phyloP scores from a whole-genome alignment of 2,888 invertebrate species.

The Pseudococcus viburni region DNA sequence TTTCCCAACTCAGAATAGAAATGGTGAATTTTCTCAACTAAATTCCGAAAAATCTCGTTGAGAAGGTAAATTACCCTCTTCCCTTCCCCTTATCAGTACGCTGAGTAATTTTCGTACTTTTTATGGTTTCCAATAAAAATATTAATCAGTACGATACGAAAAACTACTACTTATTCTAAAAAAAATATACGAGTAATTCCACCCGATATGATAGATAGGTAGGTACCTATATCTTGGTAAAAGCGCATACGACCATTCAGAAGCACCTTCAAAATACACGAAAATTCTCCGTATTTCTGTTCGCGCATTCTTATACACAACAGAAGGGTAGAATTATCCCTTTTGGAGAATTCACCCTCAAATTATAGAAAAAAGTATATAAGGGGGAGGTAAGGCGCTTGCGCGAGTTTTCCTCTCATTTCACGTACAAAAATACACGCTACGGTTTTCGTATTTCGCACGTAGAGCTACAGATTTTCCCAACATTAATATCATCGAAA shows the following conservation, averaged over 20 bases:
- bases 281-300: conserved; percentile 43
- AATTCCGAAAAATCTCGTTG: no score
- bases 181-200: no score
- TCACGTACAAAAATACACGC: conserved; percentile 14
- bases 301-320: conserved; percentile 40
- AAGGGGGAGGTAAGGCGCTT: conserved; percentile 21
- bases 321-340: conserved; percentile 57
- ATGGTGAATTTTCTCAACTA: no score
- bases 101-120: no score
- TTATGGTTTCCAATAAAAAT: no score
- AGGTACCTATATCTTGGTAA: not conserved
- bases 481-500: conserved; percentile 18
- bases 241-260: not conserved
- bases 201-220: not conserved
- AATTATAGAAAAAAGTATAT: conserved; percentile 25
- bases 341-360: conserved; percentile 54
- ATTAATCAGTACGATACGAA: no score
- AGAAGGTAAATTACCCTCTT: no score
- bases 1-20: no score
- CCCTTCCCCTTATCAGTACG: no score
- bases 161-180: no score
- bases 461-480: not conserved
- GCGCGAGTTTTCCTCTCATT: conserved; percentile 41
- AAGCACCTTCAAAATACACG: conserved; percentile 29
- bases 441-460: conserved; percentile 33